Percentiles rank a stretch among this genome's conserved stretches.
Evolutionary conservation across 2,113 vertebrate genomes (phyloP).

Genomic region (Nipponia nippon): DNA sequence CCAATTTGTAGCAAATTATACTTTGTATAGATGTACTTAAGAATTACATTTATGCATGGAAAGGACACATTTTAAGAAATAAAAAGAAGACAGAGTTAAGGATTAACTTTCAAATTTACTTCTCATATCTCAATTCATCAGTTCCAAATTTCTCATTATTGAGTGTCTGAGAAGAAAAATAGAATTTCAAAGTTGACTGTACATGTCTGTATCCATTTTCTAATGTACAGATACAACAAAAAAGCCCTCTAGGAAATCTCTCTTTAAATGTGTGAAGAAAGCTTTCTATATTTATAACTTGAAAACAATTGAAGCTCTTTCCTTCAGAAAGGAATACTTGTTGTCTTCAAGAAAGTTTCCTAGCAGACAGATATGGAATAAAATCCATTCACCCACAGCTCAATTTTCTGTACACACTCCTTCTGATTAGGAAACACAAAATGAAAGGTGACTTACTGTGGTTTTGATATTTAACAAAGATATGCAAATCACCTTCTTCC

Average conservation of each 20-base stretch:
- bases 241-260: conserved; percentile 9
- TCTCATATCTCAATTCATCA: conserved; percentile 24
- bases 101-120: conserved; percentile 30
- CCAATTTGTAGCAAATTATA: conserved; percentile 29
- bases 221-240: conserved; percentile 19
- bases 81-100: conserved; percentile 7
- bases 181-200: conserved; percentile 11
- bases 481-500: background rate
- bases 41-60: background rate
- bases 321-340: background rate
- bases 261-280: background rate
- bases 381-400: background rate
- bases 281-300: conserved; percentile 30
- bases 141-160: conserved; percentile 24
- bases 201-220: background rate
- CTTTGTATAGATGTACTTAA: conserved; percentile 14
- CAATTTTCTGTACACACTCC: background rate
- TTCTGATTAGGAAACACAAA: background rate
- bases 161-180: conserved; percentile 25
- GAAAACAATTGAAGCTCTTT: conserved; percentile 14
- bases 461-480: background rate
- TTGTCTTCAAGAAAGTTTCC: background rate
- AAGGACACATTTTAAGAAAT: conserved; percentile 13
- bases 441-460: background rate
- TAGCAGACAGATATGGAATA: background rate